phyloP scores from a whole-genome alignment of 2,113 vertebrate species.

The Oxyruncus cristatus region DNA sequence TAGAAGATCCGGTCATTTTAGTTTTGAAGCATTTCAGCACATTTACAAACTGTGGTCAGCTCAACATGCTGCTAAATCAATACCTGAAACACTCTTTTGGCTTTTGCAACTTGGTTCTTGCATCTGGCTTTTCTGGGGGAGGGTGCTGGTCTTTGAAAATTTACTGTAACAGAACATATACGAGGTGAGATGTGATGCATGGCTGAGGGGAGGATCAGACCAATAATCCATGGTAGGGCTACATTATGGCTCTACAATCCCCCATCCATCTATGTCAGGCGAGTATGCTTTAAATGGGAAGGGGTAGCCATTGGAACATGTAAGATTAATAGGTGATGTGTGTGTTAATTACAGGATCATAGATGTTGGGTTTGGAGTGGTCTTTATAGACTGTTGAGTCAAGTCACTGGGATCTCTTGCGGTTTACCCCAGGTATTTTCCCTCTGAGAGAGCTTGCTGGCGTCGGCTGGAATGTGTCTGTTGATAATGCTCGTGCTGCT shows the following conservation, averaged over 20 bases:
- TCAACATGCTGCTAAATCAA: background rate
- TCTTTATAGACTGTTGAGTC: slow-evolving; percentile 3
- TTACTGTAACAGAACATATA: slow-evolving; percentile 8
- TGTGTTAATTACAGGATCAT: slow-evolving; percentile 44
- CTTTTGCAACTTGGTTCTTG: background rate
- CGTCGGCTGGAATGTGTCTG: background rate
- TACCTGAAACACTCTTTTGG: background rate
- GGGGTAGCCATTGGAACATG: slow-evolving; percentile 4
- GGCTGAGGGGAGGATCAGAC: slow-evolving; percentile 33
- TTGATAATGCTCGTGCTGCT: background rate
- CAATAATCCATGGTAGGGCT: slow-evolving; percentile 31
- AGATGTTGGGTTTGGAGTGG: slow-evolving; percentile 1
- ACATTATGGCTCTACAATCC: background rate
- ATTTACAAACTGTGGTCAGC: slow-evolving; percentile 3
- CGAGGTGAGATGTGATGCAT: slow-evolving; percentile 54
- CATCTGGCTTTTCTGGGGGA: background rate
- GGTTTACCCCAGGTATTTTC: slow-evolving; percentile 31
- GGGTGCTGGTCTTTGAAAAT: background rate
- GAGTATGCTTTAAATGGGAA: slow-evolving; percentile 12
- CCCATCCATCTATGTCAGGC: slow-evolving; percentile 26
- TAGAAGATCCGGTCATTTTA: background rate
- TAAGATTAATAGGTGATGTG: slow-evolving; percentile 57
- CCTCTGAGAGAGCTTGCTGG: background rate
- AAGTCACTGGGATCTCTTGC: background rate
- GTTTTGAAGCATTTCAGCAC: background rate